Conservation (phyloP, 92 coral and sea anemone species). For the Isaurus tuberculatus region DNA sequence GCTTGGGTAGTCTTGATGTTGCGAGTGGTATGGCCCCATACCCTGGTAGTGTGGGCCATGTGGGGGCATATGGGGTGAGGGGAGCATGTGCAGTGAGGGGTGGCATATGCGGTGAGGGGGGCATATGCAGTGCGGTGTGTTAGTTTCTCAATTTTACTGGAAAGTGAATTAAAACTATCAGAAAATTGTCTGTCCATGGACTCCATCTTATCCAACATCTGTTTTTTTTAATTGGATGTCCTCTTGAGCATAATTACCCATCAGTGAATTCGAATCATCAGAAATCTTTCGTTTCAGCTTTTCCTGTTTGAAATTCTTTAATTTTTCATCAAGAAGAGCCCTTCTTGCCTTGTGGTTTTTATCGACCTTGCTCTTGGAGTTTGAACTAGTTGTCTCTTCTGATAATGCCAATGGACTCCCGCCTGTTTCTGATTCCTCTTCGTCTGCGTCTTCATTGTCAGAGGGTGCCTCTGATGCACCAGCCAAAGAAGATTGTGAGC, state of each 20-base stretch:
- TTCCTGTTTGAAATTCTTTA: constrained; percentile 48
- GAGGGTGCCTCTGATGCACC: constrained; percentile 32
- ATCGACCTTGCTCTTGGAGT: neutral
- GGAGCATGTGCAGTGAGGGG: no score
- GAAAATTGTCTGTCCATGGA: constrained; percentile 45
- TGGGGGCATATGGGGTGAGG: constrained; percentile 20
- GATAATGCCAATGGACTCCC: neutral
- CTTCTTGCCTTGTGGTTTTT: constrained; percentile 32
- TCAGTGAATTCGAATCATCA: constrained; percentile 49
- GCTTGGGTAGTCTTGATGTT: neutral
- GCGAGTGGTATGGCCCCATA: constrained; percentile 31
- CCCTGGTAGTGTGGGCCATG: neutral
- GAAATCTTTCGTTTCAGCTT: constrained; percentile 58
- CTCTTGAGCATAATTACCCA: constrained; percentile 49
- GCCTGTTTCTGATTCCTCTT: neutral
- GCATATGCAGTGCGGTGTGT: constrained; percentile 59
- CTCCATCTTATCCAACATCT: constrained; percentile 48
- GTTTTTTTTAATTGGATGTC: constrained; percentile 55
- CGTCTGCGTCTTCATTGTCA: no score
- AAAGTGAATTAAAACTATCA: constrained; percentile 35
- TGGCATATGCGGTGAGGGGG: neutral
- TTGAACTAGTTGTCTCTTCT: constrained; percentile 9
- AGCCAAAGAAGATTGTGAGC: neutral
- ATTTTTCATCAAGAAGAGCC: constrained; percentile 47
- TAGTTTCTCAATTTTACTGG: constrained; percentile 53